A percentile compares a stretch with the other conserved stretches of the same genome.
phyloP scores from a whole-genome alignment of 2,888 invertebrate genomes.

The Sicus ferrugineus region DNA sequence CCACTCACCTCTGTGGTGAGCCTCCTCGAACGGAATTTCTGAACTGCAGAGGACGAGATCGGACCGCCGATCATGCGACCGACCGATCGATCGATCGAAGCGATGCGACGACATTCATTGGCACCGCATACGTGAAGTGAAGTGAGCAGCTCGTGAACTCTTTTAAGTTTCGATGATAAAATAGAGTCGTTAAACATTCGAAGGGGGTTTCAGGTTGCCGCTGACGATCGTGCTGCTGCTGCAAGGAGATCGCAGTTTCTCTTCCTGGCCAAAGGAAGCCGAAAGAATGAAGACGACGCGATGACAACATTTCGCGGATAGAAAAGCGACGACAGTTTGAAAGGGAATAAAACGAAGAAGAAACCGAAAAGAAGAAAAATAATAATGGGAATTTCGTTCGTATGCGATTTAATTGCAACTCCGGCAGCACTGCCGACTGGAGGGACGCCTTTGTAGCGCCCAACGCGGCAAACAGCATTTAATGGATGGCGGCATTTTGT shows the following conservation, averaged over 20 bases:
- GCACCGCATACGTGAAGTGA: background rate
- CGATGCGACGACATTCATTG: background rate
- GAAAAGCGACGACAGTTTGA: background rate
- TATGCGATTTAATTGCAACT: constrained; percentile 11
- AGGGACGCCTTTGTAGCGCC: constrained; percentile 7
- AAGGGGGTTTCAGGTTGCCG: constrained; percentile 23
- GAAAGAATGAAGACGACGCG: background rate
- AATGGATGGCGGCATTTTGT: background rate
- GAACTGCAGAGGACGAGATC: background rate
- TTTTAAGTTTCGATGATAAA: constrained; percentile 15
- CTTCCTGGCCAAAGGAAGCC: too few relatives aligned
- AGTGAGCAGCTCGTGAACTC: background rate
- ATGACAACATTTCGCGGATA: background rate
- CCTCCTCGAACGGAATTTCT: background rate
- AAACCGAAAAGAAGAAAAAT: background rate
- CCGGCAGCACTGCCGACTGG: constrained; percentile 15
- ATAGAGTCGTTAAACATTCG: constrained; percentile 28
- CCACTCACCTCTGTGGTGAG: background rate
- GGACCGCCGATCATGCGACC: background rate
- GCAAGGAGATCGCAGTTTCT: too few relatives aligned
- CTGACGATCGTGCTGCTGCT: background rate
- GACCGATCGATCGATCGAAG: constrained; percentile 1
- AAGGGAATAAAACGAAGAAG: background rate
- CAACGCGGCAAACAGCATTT: background rate
- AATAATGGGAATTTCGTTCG: background rate